These are phyloP conservation scores for Holothuria glaberrima DNA, from an alignment of 35 echinoderm and acorn worm genomes.

Conservation along the genomic window DNA sequence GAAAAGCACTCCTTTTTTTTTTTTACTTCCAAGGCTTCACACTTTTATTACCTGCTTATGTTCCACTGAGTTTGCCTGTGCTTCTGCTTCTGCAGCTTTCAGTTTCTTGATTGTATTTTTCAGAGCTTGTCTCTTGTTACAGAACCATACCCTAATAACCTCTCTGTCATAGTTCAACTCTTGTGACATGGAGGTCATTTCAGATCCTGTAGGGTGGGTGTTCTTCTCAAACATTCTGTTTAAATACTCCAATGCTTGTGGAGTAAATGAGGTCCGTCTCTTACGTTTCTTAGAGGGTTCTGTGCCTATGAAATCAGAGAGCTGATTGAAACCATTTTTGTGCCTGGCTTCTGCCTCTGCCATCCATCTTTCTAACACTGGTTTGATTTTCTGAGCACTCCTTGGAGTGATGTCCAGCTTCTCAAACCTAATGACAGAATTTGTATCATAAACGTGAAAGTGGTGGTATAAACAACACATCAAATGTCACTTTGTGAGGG, in stretches of 20 bases:
- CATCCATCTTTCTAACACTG: conserved; percentile 98
- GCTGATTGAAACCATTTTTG: conserved; percentile 96
- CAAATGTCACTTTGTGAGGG: no score
- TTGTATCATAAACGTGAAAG: no score
- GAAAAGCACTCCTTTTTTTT: no score
- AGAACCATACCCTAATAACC: conserved; percentile 98
- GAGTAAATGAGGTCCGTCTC: conserved; percentile 98
- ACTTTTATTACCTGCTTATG: conserved; percentile 51
- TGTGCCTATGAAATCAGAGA: conserved; percentile 97
- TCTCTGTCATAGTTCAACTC: conserved; percentile 96
- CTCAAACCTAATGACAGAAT: conserved; percentile 78
- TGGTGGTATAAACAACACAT: no score
- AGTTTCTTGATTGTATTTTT: conserved; percentile 99
- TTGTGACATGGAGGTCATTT: conserved; percentile 91
- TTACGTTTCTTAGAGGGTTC: conserved; percentile 98
- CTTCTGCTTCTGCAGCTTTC: conserved; percentile 78
- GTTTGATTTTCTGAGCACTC: conserved; percentile 99
- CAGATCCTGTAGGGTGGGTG: conserved; percentile 91
- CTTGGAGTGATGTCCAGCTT: conserved; percentile 99
- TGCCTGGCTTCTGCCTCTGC: conserved; percentile 97
- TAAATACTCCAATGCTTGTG: conserved; percentile 95
- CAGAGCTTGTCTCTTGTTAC: conserved; percentile 95
- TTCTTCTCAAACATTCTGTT: conserved; percentile 95
- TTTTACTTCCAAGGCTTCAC: background rate
- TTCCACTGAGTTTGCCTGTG: conserved; percentile 56